Evolutionary conservation across 2,888 invertebrate species (phyloP).

Genomic region (Antheraea yamamai): DNA sequence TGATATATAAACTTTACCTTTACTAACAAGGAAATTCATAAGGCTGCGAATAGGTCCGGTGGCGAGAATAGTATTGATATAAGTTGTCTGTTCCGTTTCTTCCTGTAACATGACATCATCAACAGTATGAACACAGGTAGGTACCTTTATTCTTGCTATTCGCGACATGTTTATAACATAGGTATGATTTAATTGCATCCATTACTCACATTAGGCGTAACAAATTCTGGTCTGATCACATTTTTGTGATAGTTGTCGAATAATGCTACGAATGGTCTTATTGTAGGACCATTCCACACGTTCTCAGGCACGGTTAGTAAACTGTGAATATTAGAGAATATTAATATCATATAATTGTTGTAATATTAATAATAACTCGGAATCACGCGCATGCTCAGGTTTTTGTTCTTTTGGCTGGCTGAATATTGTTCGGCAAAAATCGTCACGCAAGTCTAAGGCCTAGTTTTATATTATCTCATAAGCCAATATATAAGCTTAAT

Average conservation of each 20-base stretch:
- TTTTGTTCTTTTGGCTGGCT: neutral
- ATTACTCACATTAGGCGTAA: conserved; percentile 79
- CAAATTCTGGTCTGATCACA: conserved; percentile 84
- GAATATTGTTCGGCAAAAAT: neutral
- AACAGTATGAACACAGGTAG: conserved; percentile 25
- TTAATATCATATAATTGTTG: neutral
- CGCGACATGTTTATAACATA: conserved; percentile 30
- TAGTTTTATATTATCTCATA: neutral
- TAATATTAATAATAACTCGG: neutral
- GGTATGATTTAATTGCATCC: conserved; percentile 25
- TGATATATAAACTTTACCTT: conserved; percentile 61
- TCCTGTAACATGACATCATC: conserved; percentile 78
- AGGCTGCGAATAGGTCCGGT: conserved; percentile 88
- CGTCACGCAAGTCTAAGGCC: neutral
- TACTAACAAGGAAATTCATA: conserved; percentile 84
- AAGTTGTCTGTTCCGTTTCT: conserved; percentile 85
- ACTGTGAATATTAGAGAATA: conserved; percentile 63
- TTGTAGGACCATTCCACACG: conserved; percentile 85
- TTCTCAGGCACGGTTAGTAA: conserved; percentile 85
- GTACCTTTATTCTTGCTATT: conserved; percentile 38
- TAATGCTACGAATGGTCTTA: conserved; percentile 85
- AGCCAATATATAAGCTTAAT: too few species aligned
- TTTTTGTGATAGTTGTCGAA: conserved; percentile 91
- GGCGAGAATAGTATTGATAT: conserved; percentile 86
- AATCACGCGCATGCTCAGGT: neutral